Conservation (phyloP, 2,113 vertebrate species). For the Myotis davidii region DNA sequence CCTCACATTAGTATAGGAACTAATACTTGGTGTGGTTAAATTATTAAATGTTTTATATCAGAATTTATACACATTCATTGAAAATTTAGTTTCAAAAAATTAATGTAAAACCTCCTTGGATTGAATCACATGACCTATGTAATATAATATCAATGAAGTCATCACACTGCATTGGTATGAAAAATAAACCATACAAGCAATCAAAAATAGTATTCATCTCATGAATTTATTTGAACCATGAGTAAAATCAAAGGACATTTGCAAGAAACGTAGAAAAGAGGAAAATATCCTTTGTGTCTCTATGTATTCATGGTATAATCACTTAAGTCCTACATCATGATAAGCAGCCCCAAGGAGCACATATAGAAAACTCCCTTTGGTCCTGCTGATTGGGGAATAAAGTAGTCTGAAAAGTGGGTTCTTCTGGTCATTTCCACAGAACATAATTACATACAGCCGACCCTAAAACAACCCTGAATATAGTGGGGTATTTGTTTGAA, state of each 20-base stretch:
- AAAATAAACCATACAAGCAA: not conserved
- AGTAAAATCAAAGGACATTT: slow-evolving; percentile 44
- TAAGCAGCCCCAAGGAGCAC: not conserved
- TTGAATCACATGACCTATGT: not conserved
- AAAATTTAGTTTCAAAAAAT: slow-evolving; percentile 36
- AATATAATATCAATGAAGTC: not conserved
- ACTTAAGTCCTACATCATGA: not conserved
- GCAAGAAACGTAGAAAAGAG: not conserved
- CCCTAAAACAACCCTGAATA: not conserved
- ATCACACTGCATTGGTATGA: not conserved
- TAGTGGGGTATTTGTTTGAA: not conserved
- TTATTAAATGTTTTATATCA: not conserved
- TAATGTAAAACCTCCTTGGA: not conserved
- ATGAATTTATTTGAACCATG: slow-evolving; percentile 1
- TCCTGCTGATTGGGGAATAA: not conserved
- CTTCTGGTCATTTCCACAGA: not conserved
- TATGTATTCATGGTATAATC: not conserved
- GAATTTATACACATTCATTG: not conserved
- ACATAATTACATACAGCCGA: not conserved
- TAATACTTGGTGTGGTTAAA: not conserved
- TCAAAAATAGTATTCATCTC: slow-evolving; percentile 3
- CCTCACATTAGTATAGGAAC: not conserved
- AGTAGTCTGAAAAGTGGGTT: not conserved
- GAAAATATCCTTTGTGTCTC: not conserved
- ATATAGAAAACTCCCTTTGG: not conserved